Conservation (phyloP, 2,113 vertebrate genomes). For the Acanthisitta chloris region DNA sequence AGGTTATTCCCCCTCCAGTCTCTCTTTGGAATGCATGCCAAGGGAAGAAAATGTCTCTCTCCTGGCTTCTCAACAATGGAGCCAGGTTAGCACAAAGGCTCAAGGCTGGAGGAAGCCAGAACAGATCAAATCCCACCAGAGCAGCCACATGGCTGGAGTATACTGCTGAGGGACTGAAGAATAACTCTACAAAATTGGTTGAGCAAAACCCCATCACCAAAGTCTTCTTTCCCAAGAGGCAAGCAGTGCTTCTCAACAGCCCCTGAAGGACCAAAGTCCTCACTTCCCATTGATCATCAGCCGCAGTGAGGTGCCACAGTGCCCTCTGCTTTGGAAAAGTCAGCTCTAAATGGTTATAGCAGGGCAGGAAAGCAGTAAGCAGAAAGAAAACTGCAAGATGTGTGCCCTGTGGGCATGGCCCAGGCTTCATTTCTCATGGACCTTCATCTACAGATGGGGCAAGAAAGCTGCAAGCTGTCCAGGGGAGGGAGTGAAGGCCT, state of each 20-base stretch:
- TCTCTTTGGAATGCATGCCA: neutral
- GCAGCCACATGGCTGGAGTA: neutral
- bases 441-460: fast-evolving
- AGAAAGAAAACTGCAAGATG: neutral
- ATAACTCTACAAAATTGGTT: neutral
- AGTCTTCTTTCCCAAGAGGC: neutral
- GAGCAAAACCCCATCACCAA: neutral
- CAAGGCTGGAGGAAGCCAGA: neutral
- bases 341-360: neutral
- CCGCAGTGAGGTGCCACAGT: neutral
- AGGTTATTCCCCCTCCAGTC: neutral
- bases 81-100: neutral
- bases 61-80: fast-evolving
- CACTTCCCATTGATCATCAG: neutral
- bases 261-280: neutral
- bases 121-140: neutral
- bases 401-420: neutral
- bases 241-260: neutral
- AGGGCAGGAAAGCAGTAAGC: neutral
- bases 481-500: neutral
- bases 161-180: neutral
- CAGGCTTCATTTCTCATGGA: neutral
- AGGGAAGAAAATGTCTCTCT: neutral
- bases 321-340: neutral
- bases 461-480: neutral